A percentile compares a stretch with the other conserved stretches of the same genome.
phyloP scores from a whole-genome alignment of 2,113 vertebrate species.

The Dendrocopos noguchii region DNA sequence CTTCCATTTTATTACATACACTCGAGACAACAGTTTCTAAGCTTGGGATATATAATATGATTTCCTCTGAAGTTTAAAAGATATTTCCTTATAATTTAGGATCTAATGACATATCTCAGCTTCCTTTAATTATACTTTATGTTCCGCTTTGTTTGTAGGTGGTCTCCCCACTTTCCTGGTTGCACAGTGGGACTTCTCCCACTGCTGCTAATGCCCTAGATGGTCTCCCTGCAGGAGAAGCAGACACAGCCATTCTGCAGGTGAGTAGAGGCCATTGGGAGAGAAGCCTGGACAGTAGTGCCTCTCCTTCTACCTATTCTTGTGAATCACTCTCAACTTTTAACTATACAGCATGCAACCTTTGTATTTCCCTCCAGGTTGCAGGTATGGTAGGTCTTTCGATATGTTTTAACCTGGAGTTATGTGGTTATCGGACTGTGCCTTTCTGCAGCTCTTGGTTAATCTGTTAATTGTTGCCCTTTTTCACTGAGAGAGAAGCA shows the following conservation, averaged over 20 bases:
- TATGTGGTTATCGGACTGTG: neutral
- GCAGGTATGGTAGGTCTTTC: neutral
- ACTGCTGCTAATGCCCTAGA: conserved; percentile 47
- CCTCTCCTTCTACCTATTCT: conserved; percentile 15
- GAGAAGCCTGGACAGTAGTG: neutral
- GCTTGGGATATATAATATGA: neutral
- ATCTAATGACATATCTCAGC: neutral
- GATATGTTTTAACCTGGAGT: neutral
- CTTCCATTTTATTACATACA: neutral
- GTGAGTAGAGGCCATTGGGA: conserved; percentile 65
- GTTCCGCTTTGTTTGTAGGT: conserved; percentile 60
- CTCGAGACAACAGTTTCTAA: neutral
- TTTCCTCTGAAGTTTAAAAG: neutral
- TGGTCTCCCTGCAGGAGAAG: conserved; percentile 44
- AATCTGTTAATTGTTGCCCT: neutral
- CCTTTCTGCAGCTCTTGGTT: neutral
- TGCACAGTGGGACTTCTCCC: conserved; percentile 62
- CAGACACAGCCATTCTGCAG: conserved; percentile 19
- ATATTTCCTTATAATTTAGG: neutral
- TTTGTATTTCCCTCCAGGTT: neutral
- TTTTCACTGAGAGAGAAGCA: neutral
- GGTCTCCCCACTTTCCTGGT: conserved; percentile 9
- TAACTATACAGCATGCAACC: neutral
- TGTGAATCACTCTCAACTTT: neutral
- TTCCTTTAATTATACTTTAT: conserved; percentile 40